Base-by-base conservation (phyloP, 2,888 invertebrate genomes). In the Geophilus truncorum region DNA sequence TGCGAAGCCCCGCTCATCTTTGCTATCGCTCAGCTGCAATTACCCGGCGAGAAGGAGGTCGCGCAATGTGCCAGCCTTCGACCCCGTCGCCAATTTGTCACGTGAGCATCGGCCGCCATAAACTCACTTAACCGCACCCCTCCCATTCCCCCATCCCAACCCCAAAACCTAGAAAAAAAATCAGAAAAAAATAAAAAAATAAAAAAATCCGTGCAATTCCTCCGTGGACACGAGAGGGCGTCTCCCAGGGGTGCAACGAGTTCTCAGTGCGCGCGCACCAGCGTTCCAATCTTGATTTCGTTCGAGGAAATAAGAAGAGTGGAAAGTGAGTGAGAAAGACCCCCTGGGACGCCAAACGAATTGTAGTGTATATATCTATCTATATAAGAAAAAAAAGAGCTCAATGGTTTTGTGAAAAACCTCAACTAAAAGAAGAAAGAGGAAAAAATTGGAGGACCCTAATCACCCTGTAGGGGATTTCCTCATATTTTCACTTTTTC, bases 241-340 rank as follows among this genome's bases (percentile, higher is more conserved):
- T 9, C 57, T 57, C 57, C 57, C 57, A 21, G 15, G 57, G 57
- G 57, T n/a, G 57, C 57, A 21, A 18, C 18, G 57, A 57, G 57
- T 57, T 57, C 57, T n/a, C n/a, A n/a, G n/a, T 5, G 51, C 9
- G 57, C 57, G 57, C 57, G 57, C 18, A 18, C 57, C 57, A 57
- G 18, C 18, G 57, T 57, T 57, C 57, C 57, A 57, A 57, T 57
- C 57, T 57, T 57, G 57, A 57, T 57, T 57, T 57, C 57, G 57
- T 57, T 57, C 57, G 57, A n/a, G 57, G 57, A 57, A 57, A 57
- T 57, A 57, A 18, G 57, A 57, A 57, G 57, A 57, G 57, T 57
- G 57, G 57, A 57, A 57, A 57, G 57, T 57, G 57, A 57, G 57
- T 57, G 57, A 57, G 57, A 57, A 57, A 57, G 57, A 57, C 57